Evolutionary conservation across 1,140 invertebrate species (phyloP), one percentile per base, ranked within the genome.

Genomic region (Spodoptera litura): DNA sequence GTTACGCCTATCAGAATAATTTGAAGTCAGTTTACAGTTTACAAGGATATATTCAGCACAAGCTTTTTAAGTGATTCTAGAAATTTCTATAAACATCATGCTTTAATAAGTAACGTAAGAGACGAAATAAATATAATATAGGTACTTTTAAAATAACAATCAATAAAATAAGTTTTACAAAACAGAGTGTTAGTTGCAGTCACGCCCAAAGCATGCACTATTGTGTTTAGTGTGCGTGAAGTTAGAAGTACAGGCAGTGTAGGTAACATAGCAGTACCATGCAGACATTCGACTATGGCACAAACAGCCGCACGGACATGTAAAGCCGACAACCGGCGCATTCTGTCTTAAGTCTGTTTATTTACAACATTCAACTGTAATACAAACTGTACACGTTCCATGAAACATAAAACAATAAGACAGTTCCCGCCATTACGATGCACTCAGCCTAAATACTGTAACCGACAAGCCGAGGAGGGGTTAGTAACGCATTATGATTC

Each of bases 381-480:
- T 64, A 83, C 31, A 77, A 79, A 72, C 55, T 56, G 10, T 72
- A 79, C 61, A 78, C 27, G 20, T 44, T 31, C 5, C 9, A 75
- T 13, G 49, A 51, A 12, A 31, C 31, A 31, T 38, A 13, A 71
- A 75, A 51, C 68, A 77, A 68, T 70, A 85, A 84, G 88, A 87
- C 87, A 87, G 83, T 79, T 71, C 83, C 81, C 91, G 87, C 85
- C 86, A 86, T 66, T 77, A 83, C 78, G 74, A 81, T 83, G 82
- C 83, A 81, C 84, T 81, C 86, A 78, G 90, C 89, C 91, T 92
- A 91, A 85, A 88, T 91, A 92, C 88, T 81, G 85, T 82, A 79
- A 87, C 84, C 85, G 78, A 87, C 74, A 89, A 92, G 89, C 89
- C 83, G 81, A 80, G 85, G 81, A 83, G 80, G 78, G 74, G 84